Base-by-base conservation (phyloP, 2,888 invertebrate species). In the Agonopterix alstromeriana region DNA sequence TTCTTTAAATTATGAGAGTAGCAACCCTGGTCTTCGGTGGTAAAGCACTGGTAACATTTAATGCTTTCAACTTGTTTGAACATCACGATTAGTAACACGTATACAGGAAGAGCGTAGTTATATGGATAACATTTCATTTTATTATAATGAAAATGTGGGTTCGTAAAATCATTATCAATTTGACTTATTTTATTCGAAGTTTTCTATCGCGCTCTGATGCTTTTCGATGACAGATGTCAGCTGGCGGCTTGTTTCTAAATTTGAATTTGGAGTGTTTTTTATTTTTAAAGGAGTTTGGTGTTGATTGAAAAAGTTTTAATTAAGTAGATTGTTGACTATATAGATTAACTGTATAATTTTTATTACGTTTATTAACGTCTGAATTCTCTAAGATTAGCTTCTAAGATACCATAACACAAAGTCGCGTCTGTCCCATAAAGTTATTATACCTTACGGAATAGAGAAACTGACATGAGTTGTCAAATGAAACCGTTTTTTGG, bases 31-130 rank as follows among this genome's bases (percentile, higher is more conserved):
- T 73, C 50, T 1, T 50, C 42, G 35, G 58, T 46, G 1, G 83
- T 69, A 0, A 74, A 65, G 48, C 87, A 87, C 57, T 85, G 86
- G 60, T 80, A 87, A 58, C 87, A 87, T 66, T 79, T 77, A 42
- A 86, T 48, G 14, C 71, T 54, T 5, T 47, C 38, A 10, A 63
- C 61, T 48, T 52, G 47, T 46, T 55, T 62, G 42, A 56, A 65
- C 55, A 63, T 63, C 41, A 61, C 46, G 36, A 65, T 42, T 12
- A 67, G 48, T 45, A 77, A 42, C 8, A 59, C 14, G 44, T 58
- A 36, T 49, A 61, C 36, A 45, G 48, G 44, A 47, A 48, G 17
- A 48, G 56, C 44, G 44, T 44, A 48, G 14, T 49, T 55, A 50
- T 43, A 11, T 48, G 27, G 42, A 35, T 9, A 42, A 53, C 56